Base-by-base conservation (phyloP, 2,888 invertebrate genomes). In the Thymelicus acteon region DNA sequence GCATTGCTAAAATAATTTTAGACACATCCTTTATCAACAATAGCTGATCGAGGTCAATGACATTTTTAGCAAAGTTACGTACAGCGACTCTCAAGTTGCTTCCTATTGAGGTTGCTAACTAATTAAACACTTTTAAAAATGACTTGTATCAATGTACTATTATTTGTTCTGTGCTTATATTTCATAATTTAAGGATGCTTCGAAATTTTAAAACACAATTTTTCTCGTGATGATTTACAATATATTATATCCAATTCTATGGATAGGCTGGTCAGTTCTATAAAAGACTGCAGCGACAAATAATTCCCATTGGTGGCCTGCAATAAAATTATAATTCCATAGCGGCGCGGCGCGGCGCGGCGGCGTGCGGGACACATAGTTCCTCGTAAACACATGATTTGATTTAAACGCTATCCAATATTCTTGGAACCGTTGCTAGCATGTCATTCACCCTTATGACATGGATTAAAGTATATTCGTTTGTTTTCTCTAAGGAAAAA, bases 331-430 rank as follows among this genome's bases (percentile, higher is more conserved):
- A 74, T 72, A 73, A 77, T 78, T 78, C 77, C 44, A 66, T 52
- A 47, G 60, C 61, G 69, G n/a, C n/a, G n/a, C n/a, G n/a, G n/a
- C n/a, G n/a, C n/a, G n/a, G n/a, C n/a, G n/a, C n/a, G n/a, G n/a
- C n/a, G n/a, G 67, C 68, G 57, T 61, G 47, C 58, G 47, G 68
- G 72, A 71, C 71, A 69, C 71, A 63, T 64, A 58, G 71, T 80
- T 80, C 78, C 76, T 61, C 67, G 77, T 75, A 79, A 64, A 75
- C 61, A 75, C 77, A 78, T 77, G 80, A 73, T 78, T 75, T 74
- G 78, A 77, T 80, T 79, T 75, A 77, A 77, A 73, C 70, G 65
- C 40, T 72, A 31, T 72, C 70, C 72, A 62, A 64, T 72, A 60
- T 78, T 76, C 77, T 74, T 8, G 37, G 78, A 79, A 77, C 39